Percentiles rank a stretch among this genome's conserved stretches.
Conservation (phyloP, 1,140 invertebrate genomes). For the Ostrea edulis region DNA sequence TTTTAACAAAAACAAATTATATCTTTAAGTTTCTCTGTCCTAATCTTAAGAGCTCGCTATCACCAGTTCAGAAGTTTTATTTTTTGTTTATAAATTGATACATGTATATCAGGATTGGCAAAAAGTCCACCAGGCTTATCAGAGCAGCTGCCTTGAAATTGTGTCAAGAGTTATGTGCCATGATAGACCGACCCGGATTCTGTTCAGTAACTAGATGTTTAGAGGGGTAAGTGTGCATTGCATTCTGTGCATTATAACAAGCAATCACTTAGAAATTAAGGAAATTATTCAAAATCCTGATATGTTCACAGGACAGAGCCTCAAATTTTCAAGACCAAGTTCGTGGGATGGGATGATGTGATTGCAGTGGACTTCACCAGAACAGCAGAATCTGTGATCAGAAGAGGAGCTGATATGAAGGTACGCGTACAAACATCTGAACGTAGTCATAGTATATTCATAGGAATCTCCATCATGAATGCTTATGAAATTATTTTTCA, state of each 20-base stretch:
- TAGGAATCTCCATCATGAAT: neutral
- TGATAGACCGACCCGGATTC: constrained; percentile 90
- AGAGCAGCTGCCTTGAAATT: constrained; percentile 97
- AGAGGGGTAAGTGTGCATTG: constrained; percentile 79
- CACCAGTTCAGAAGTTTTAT: neutral
- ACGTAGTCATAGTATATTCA: neutral
- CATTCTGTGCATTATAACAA: neutral
- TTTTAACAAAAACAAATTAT: no score
- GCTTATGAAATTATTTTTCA: no score
- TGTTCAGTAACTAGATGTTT: constrained; percentile 91
- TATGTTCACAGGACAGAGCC: constrained; percentile 80
- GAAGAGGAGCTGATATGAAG: constrained; percentile 96
- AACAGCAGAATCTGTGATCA: constrained; percentile 97
- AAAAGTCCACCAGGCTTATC: constrained; percentile 97
- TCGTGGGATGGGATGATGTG: constrained; percentile 98
- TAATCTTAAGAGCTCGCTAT: no score
- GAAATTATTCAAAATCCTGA: neutral
- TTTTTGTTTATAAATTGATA: neutral
- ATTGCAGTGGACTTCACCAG: constrained; percentile 99
- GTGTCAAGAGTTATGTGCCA: constrained; percentile 96
- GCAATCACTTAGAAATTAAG: neutral
- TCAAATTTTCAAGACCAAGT: constrained; percentile 98
- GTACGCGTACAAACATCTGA: constrained; percentile 58
- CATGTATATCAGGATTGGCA: constrained; percentile 90
- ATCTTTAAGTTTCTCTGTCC: no score